Evolutionary conservation across 2,888 invertebrate species (phyloP), one percentile per base, ranked within the genome.

Genomic region (Caenorhabditis sp.): DNA sequence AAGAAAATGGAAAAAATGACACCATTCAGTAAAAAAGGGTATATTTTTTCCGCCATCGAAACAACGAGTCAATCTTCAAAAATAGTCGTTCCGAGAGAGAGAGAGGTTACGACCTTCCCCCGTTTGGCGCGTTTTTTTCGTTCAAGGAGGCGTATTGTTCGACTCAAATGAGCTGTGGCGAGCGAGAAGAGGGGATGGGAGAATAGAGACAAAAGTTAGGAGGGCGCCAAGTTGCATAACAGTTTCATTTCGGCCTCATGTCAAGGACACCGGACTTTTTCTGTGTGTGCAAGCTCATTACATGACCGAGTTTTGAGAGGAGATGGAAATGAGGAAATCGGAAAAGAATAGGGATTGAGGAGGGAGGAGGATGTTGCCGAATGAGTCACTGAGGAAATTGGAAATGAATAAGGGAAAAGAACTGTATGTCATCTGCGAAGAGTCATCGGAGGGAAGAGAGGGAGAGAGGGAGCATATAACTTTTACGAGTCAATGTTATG

Each of bases 161-260:
- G 79, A 70, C 70, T 79, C 70, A 70, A 70, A 79, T 79, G 79
- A 79, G 79, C 79, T 79, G 79, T 79, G 38, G 74, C 47, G 68
- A 61, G 19, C 8, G 31, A 24, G 44, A 59, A 31, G 24, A 31
- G 14, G 24, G 19, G 22, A 24, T n/a, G 35, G 22, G 41, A 26
- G 58, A 75, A 35, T 35, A 49, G 41, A 19, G 41, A 59, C 16
- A 35, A 54, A 47, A 41, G 26, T 54, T 54, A 44, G 56, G 24
- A 22, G n/a, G 69, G 77, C 69, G 69, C 77, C 68, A 79, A 79
- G 79, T 79, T 79, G 79, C 79, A 79, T 79, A 79, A 79, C 79
- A 79, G 79, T 79, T 77, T 64, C 69, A 51, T 70, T 26, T 24
- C 58, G 66, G 56, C 19, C n/a, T n/a, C 64, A 44, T 79, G 79